Base-by-base conservation (phyloP, 2,888 invertebrate species). In the Lasioglossum zephyrum region DNA sequence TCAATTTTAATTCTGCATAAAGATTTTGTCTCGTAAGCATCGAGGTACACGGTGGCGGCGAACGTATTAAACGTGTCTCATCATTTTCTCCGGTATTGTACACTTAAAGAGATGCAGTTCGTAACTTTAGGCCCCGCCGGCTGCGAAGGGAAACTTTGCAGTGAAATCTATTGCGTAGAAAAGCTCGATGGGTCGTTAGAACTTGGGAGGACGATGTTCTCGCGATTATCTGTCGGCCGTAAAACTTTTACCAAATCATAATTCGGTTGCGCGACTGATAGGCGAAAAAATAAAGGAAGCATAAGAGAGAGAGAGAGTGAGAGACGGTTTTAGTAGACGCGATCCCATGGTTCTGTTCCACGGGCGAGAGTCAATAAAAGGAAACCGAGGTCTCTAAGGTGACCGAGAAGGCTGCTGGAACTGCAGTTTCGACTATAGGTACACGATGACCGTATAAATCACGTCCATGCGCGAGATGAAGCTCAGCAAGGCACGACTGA, bases 371-470 rank as follows among this genome's bases (percentile, higher is more conserved):
- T 53, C 60, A 77, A 69, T 49, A 60, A 39, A 49, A 57, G 74
- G 44, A 49, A 44, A 74, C 63, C 8, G 66, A 69, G 36, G 70
- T 31, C 60, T 47, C 53, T 44, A 76, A 88, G 83, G 77, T 63
- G 85, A 63, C 76, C 70, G 77, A 74, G 82, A 83, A 82, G 81
- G 75, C 22, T 66, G 81, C 81, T 78, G 39, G 81, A 69, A 81
- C 49, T 87, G 83, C 74, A 84, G 77, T 79, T 83, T 85, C 86
- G 84, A 81, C 82, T 88, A 81, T 73, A 79, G 72, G 72, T 63
- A 77, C 66, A 91, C 88, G 90, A 88, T 90, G 91, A 93, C 88
- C 90, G 87, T 86, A 92, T 93, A 93, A 93, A 93, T 93, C 92
- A 93, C 88, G 87, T 86, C 89, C 87, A 88, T 90, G 85, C 84